Percentiles rank a stretch among this genome's conserved stretches.
phyloP scores from a whole-genome alignment of 1,140 invertebrate genomes.

The Penaeus japonicus region DNA sequence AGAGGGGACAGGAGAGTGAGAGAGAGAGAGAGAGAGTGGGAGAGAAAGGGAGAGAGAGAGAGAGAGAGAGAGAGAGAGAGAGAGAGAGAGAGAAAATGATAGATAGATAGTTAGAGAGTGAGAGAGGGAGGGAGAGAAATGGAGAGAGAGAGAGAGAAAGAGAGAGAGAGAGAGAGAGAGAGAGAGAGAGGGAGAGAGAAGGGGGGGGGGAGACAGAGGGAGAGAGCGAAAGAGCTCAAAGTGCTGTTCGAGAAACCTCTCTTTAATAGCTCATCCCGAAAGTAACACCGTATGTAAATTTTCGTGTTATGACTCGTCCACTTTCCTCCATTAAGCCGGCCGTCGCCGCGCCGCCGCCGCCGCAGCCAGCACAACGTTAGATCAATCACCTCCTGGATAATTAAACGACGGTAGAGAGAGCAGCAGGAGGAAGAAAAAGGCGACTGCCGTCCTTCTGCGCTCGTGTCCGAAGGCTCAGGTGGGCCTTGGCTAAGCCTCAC shows the following conservation, averaged over 20 bases:
- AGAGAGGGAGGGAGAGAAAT: neutral
- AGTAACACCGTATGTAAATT: too few relatives aligned
- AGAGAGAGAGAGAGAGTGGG: neutral
- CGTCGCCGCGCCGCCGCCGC: too few relatives aligned
- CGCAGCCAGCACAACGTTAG: too few relatives aligned
- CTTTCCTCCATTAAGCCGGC: too few relatives aligned
- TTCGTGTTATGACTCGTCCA: too few relatives aligned
- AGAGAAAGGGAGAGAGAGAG: neutral
- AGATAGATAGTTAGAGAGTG: neutral
- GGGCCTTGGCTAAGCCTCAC: neutral
- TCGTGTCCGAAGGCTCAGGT: neutral
- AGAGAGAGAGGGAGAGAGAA: constrained; percentile 3
- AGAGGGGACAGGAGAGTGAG: too few relatives aligned
- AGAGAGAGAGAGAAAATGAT: neutral
- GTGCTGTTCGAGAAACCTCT: neutral
- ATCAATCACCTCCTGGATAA: neutral
- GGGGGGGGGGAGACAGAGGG: neutral
- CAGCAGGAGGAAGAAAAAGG: neutral
- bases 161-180: neutral
- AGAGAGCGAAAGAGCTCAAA: neutral
- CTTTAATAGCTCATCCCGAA: too few relatives aligned
- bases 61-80: neutral
- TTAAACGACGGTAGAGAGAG: neutral
- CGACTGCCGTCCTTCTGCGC: neutral
- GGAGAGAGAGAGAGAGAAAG: neutral